Base-by-base conservation (phyloP, 2,113 vertebrate species). In the Calidris pygmaea region DNA sequence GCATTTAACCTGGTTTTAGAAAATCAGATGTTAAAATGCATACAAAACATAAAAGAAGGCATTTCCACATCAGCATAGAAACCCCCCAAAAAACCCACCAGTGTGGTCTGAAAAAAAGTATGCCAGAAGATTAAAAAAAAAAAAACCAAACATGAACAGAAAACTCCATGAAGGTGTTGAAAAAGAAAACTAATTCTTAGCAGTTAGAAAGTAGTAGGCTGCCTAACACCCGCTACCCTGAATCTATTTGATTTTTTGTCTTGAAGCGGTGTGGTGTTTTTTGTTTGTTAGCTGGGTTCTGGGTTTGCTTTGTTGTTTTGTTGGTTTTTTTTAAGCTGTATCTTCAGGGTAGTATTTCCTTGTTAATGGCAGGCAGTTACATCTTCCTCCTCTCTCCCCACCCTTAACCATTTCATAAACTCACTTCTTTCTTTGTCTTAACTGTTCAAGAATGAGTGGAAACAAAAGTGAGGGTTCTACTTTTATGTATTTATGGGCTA, bases 271-370 rank as follows among this genome's bases (percentile, higher is more conserved):
- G 26, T 66, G 45, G 16, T 6, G 1, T 24, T 63, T 72, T 39
- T 45, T 58, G 14, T 48, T 67, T 35, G 23, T 35, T 75, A 24
- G 22, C 2, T 73, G 9, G 3, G 3, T 20, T 79, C 60, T 39
- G 35, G 4, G 14, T 60, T 74, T 34, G 3, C 23, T 10, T 68
- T 18, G 21, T 43, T n/a, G 32, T 10, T 26, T 37, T 37, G 26
- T n/a, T 17, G 7, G 32, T 2, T 0, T 45, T 45, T 14, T 4
- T 35, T 43, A 47, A 45, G 7, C 34, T 41, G 19, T 34, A 47
- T 27, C 53, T 43, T 41, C 24, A 74, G 47, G 32, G 29, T 34
- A 56, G 2, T 47, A 75, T 63, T 94, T 91, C 70, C 52, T 72
- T 6, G 20, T 55, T 67, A 34, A 53, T 21, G 24, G 67, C 41